Evolutionary conservation across 2,113 vertebrate genomes (phyloP).

Genomic region (Jacana jacana): DNA sequence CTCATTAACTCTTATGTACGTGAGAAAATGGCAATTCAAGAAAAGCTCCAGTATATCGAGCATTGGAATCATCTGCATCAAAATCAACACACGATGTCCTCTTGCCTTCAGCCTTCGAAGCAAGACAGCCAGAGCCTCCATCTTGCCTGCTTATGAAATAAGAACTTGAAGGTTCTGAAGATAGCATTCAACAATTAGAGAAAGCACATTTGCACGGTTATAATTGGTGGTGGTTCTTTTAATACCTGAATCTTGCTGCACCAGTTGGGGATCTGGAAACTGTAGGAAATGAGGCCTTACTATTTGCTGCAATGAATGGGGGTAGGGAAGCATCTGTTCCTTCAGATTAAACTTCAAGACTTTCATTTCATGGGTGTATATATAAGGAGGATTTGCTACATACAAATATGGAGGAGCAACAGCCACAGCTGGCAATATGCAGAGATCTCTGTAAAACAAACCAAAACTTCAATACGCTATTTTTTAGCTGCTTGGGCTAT

Average conservation of each 20-base stretch:
- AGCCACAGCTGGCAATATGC: constrained; percentile 80
- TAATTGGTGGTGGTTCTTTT: neutral
- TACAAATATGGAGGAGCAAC: constrained; percentile 73
- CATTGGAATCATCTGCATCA: constrained; percentile 80
- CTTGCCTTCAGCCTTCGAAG: constrained; percentile 82
- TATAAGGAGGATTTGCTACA: constrained; percentile 72
- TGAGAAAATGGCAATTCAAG: constrained; percentile 79
- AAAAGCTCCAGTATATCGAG: constrained; percentile 81
- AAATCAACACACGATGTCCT: constrained; percentile 81
- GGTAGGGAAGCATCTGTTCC: constrained; percentile 66
- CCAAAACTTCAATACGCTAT: neutral
- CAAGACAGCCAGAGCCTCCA: constrained; percentile 77
- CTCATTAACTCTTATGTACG: constrained; percentile 82
- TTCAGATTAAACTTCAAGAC: constrained; percentile 56
- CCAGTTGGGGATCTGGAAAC: constrained; percentile 77
- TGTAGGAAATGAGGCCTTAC: constrained; percentile 61
- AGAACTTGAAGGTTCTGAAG: neutral
- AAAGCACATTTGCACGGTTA: neutral
- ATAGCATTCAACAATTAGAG: neutral
- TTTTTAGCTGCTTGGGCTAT: neutral
- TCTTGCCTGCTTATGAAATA: neutral
- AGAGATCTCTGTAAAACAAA: constrained; percentile 72
- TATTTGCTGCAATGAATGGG: constrained; percentile 67
- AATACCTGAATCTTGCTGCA: constrained; percentile 85
- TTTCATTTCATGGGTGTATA: constrained; percentile 70